phyloP scores from a whole-genome alignment of 2,113 vertebrate species.

The Loxodonta africana region DNA sequence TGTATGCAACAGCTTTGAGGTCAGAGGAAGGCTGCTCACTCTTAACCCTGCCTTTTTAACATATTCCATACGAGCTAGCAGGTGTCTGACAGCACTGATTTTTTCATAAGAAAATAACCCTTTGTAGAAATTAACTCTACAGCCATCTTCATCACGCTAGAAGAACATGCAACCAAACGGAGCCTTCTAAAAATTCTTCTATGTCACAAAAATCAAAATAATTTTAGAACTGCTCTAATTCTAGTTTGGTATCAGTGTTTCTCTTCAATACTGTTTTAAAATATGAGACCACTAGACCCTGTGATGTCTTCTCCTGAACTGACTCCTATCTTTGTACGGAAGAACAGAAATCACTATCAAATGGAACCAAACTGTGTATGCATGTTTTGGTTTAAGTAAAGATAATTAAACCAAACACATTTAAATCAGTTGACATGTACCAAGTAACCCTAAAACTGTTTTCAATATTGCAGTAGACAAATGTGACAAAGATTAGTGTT shows the following conservation, averaged over 20 bases:
- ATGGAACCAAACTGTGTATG: neutral
- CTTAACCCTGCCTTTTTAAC: neutral
- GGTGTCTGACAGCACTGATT: neutral
- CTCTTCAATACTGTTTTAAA: conserved; percentile 22
- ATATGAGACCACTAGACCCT: conserved; percentile 24
- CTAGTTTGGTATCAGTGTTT: neutral
- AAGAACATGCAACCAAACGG: neutral
- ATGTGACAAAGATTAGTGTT: neutral
- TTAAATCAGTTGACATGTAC: conserved; percentile 43
- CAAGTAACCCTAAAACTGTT: neutral
- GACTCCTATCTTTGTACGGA: neutral
- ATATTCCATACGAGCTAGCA: neutral
- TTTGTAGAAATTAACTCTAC: conserved; percentile 38
- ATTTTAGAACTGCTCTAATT: conserved; percentile 25
- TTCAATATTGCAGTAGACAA: conserved; percentile 15
- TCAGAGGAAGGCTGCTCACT: neutral
- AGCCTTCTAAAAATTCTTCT: neutral
- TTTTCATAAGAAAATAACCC: neutral
- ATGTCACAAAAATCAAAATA: conserved; percentile 30
- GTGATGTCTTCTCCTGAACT: neutral
- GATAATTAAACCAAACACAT: neutral
- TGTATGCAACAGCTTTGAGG: neutral
- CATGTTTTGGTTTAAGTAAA: conserved; percentile 36
- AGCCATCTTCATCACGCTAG: neutral
- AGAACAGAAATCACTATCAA: conserved; percentile 31